These are phyloP conservation scores for Tupaia chinensis DNA, from an alignment of 2,113 vertebrate species.

Conservation along the genomic window DNA sequence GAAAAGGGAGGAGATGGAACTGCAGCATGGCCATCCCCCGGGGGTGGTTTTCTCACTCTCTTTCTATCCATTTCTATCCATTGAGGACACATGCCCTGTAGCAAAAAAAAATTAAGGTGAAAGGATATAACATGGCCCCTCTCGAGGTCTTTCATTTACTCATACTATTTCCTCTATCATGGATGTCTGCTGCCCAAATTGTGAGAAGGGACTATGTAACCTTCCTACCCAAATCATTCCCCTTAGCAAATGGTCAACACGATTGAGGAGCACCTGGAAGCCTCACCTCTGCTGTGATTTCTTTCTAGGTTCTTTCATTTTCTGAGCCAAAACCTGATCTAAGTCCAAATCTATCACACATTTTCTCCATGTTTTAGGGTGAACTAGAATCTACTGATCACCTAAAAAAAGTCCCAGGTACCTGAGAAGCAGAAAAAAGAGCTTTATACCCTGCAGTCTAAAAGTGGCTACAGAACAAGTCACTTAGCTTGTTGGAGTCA, in stretches of 20 bases:
- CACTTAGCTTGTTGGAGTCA: neutral
- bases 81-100: no score
- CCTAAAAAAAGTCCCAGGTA: neutral
- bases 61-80: no score
- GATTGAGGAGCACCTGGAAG: neutral
- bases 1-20: no score
- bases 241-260: neutral
- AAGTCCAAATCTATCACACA: neutral
- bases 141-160: neutral
- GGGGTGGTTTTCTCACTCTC: no score
- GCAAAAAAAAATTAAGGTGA: neutral
- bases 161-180: neutral
- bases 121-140: neutral
- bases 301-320: neutral
- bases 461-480: neutral
- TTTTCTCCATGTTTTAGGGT: conserved; percentile 42
- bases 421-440: neutral
- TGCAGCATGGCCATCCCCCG: no score
- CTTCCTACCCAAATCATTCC: neutral
- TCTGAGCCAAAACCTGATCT: neutral
- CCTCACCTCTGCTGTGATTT: neutral
- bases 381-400: neutral
- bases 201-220: neutral
- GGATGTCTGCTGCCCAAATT: neutral
- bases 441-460: neutral